These are phyloP conservation scores for Empidonax alnorum DNA, from an alignment of 2,113 vertebrate genomes.

Conservation along the genomic window DNA sequence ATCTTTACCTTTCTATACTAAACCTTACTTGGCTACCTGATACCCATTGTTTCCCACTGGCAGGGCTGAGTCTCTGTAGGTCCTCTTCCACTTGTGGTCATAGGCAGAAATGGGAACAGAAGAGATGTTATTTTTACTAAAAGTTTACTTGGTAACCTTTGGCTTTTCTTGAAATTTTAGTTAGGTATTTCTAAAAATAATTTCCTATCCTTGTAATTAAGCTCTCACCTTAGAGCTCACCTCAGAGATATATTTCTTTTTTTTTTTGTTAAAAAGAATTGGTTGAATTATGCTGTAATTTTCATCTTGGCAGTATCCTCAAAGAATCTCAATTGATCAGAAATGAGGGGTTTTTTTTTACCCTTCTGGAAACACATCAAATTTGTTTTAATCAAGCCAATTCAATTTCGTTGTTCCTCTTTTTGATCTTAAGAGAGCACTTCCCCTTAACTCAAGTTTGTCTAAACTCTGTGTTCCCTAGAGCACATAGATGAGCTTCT, in stretches of 20 bases:
- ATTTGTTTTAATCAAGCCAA: slow-evolving; percentile 66
- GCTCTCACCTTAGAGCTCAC: background rate
- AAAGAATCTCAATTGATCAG: background rate
- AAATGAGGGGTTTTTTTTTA: background rate
- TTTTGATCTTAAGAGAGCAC: slow-evolving; percentile 30
- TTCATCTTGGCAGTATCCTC: slow-evolving; percentile 16
- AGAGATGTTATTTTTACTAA: background rate
- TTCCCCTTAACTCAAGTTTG: background rate
- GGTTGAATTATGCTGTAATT: slow-evolving; percentile 20
- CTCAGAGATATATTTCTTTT: background rate
- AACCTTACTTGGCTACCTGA: background rate
- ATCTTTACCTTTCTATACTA: background rate
- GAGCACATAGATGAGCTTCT: background rate
- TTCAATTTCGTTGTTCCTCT: background rate
- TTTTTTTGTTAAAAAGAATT: slow-evolving; percentile 24
- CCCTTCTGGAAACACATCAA: background rate
- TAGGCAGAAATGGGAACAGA: background rate
- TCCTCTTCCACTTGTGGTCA: background rate
- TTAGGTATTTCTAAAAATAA: background rate
- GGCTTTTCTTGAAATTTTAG: slow-evolving; percentile 14
- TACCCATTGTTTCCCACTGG: background rate
- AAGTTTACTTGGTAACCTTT: background rate
- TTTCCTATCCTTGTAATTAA: slow-evolving; percentile 33
- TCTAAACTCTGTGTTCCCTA: slow-evolving; percentile 10
- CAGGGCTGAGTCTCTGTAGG: background rate